Base-by-base conservation (phyloP, 2,797 vertebrate genomes). In the Macroramphosus scolopax region DNA sequence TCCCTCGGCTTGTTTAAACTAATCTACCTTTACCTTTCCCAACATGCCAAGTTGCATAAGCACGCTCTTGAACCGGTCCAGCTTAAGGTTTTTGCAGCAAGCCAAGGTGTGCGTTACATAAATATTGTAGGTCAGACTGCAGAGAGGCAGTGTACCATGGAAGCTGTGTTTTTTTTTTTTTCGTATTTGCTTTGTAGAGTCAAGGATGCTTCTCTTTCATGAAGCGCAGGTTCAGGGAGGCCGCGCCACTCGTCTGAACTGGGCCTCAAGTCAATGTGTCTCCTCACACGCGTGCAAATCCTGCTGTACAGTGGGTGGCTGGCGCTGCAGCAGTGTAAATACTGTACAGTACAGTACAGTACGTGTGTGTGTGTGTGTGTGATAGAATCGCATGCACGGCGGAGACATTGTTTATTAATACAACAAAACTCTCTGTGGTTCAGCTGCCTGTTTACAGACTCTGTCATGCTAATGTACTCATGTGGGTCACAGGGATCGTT, bases 61-160 rank as follows among this genome's bases (percentile, higher is more conserved):
- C 72, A 68, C 65, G 65, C 58, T 75, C 6, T 72, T 77, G 56
- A 78, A 70, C 68, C 7, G 41, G 43, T 71, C 46, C 45, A 66
- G 60, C 71, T 58, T 68, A 61, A 72, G 69, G 51, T 65, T 83
- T 81, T 77, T 68, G 39, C 68, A 51, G 47, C 57, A 61, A 71
- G 66, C 69, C 68, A 67, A 66, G 71, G 81, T 86, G 70, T 78
- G 57, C 44, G 61, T 89, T 88, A 84, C 76, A 82, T 87, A 89
- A 88, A 85, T 77, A 81, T 56, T 75, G 54, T 47, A 63, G 63
- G 52, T 48, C 71, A 82, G 75, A 77, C 72, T 65, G 62, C 56
- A 52, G 75, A 77, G 71, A 67, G 46, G 60, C 57, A 64, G 52
- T 68, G 72, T 68, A 68, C 66, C 35, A 4, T 53, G 51, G 60